Evolutionary conservation across 2,888 invertebrate genomes (phyloP).

Genomic region (Bimastos eiseni): DNA sequence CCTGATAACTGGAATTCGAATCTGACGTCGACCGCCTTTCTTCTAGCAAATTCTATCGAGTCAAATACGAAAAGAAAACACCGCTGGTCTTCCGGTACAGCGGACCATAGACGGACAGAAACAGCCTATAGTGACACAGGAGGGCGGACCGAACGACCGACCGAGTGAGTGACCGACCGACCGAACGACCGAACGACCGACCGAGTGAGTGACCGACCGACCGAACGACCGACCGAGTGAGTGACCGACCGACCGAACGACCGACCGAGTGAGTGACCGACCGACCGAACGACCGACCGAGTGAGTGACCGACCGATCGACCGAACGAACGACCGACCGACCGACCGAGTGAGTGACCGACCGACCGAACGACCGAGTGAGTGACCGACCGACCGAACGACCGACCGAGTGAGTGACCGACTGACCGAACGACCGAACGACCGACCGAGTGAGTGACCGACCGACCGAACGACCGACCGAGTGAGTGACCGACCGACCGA

Average conservation of each 20-base stretch:
- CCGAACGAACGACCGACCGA: neutral
- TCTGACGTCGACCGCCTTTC: neutral
- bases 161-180: too few relatives aligned
- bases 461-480: neutral
- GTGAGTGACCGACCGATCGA: neutral
- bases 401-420: neutral
- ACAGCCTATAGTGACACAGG: neutral
- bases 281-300: neutral
- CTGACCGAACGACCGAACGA: neutral
- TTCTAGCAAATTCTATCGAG: neutral
- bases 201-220: neutral
- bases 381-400: neutral
- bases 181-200: neutral
- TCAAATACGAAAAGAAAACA: slow-evolving; percentile 13
- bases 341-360: neutral
- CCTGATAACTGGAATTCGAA: slow-evolving; percentile 1
- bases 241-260: neutral
- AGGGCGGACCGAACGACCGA: neutral
- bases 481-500: neutral
- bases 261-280: neutral
- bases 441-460: neutral
- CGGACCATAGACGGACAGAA: neutral
- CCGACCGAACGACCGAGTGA: neutral
- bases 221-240: neutral
- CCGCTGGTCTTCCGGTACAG: neutral